phyloP scores from a whole-genome alignment of 1,140 invertebrate genomes.

The Diorhabda carinulata region DNA sequence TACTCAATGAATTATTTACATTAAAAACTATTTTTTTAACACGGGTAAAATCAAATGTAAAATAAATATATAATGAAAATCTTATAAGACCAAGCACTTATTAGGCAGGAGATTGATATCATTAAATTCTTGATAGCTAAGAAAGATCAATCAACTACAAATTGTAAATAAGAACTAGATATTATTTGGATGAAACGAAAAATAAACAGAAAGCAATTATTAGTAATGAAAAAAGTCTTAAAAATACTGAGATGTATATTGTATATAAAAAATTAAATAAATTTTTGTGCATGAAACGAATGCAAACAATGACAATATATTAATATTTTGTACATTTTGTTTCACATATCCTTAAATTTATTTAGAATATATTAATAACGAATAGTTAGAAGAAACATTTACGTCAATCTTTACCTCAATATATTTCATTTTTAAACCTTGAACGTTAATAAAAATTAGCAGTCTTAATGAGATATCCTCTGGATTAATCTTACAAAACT shows the following conservation, averaged over 20 bases:
- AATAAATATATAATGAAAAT: too few species aligned
- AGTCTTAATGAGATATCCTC: conserved; percentile 1
- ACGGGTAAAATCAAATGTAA: too few species aligned
- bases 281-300: conserved; percentile 17
- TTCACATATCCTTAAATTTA: conserved; percentile 35
- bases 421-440: conserved; percentile 1
- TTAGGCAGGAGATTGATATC: too few species aligned
- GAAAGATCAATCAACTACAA: too few species aligned
- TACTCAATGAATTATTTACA: too few species aligned
- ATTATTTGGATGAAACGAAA: too few species aligned
- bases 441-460: conserved; percentile 7
- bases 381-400: conserved; percentile 27
- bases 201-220: too few species aligned
- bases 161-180: too few species aligned
- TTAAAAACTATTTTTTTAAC: too few species aligned
- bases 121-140: too few species aligned
- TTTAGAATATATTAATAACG: conserved; percentile 30
- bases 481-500: background rate
- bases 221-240: background rate
- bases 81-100: too few species aligned
- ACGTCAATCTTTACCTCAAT: conserved; percentile 6
- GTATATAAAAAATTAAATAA: conserved; percentile 24
- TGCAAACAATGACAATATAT: conserved; percentile 11
- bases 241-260: conserved; percentile 30
- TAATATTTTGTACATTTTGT: conserved; percentile 32